phyloP scores from a whole-genome alignment of 2,888 invertebrate genomes.

The Blastobasis lacticolella region DNA sequence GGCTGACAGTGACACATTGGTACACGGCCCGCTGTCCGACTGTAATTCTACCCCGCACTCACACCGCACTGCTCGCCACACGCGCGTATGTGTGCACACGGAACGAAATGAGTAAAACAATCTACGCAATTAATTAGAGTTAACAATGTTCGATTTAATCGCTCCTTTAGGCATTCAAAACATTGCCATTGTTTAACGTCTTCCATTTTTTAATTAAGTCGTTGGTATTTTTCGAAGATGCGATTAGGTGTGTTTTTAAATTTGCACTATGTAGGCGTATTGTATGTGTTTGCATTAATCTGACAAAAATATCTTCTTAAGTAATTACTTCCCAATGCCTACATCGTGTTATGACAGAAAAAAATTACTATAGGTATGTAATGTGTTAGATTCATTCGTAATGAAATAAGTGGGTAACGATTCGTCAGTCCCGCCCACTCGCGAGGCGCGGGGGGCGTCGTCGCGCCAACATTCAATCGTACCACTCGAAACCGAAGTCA shows the following conservation, averaged over 20 bases:
- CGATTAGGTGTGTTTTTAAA: slow-evolving; percentile 2
- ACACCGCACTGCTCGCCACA: too few species aligned
- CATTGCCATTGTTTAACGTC: too few species aligned
- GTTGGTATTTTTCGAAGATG: slow-evolving; percentile 8
- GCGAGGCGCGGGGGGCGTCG: slow-evolving; percentile 22
- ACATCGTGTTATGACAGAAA: too few species aligned
- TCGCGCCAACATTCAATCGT: slow-evolving; percentile 46
- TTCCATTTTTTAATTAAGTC: too few species aligned
- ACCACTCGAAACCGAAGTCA: slow-evolving; percentile 61
- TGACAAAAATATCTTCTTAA: too few species aligned
- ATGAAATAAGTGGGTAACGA: not conserved
- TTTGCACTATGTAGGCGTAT: too few species aligned
- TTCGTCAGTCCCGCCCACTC: not conserved
- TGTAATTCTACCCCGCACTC: slow-evolving; percentile 62
- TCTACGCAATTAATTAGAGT: slow-evolving; percentile 42
- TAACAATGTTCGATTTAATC: slow-evolving; percentile 12
- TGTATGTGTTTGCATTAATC: too few species aligned
- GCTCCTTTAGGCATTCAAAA: too few species aligned
- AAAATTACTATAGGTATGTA: too few species aligned
- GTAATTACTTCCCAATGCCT: too few species aligned
- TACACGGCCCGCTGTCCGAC: slow-evolving; percentile 66
- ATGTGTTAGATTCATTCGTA: too few species aligned
- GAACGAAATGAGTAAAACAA: slow-evolving; percentile 50
- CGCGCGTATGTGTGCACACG: not conserved
- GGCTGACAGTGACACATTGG: slow-evolving; percentile 73